Base-by-base conservation (phyloP, 2,113 vertebrate genomes). In the Centropus unirufus region DNA sequence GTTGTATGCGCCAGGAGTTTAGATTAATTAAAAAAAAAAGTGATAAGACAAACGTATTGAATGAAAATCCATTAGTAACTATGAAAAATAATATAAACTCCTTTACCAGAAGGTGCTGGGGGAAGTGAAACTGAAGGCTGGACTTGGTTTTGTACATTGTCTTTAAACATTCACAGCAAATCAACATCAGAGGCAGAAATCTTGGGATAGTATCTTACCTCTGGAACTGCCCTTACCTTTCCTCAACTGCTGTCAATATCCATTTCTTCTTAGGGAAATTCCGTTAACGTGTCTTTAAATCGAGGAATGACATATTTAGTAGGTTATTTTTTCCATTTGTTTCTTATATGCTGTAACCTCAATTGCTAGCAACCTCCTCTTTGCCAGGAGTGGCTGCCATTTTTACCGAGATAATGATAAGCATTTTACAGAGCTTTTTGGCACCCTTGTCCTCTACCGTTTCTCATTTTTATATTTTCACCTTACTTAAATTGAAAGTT, bases 61-160 rank as follows among this genome's bases (percentile, higher is more conserved):
- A 88, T 55, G 21, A 88, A 94, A 95, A 81, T 51, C 61, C 66
- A 74, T 86, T 90, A 90, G 17, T 2, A 4, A 51, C 15, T 36
- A 90, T 54, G 42, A 94, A 95, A 89, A 93, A 83, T 46, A 94
- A 86, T 77, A 86, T 51, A 47, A 26, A 21, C 15, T 93, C 36
- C 54, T 88, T 89, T 90, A 67, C 47, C 27, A 59, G 46, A 74
- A 69, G 26, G 55, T 83, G 46, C 6, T 8, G 9, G 22, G 9
- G 27, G 24, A 93, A 90, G 42, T 81, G 75, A 93, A 94, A 86
- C 55, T 88, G 55, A 22, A 92, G 27, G 30, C 24, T 93, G 73
- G 49, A 85, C 62, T 87, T 1, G 0, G 51, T 87, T 89, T 91
- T 87, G 47, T 70, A 68, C 34, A 16, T 91, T 0, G 0, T 76